Evolutionary conservation across 2,797 vertebrate species (phyloP).

Genomic region (Hippoglossus hippoglossus): DNA sequence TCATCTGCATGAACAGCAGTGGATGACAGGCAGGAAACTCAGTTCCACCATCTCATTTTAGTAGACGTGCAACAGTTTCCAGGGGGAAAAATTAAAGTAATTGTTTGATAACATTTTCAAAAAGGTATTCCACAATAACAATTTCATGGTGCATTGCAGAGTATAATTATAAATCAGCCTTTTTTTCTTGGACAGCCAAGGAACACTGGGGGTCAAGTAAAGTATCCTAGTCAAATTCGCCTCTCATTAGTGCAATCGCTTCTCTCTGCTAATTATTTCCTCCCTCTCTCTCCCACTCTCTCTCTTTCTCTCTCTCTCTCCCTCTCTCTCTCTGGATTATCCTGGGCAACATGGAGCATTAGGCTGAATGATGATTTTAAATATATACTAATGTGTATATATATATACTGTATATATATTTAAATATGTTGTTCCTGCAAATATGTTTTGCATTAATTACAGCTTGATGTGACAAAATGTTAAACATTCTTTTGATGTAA

Average conservation of each 20-base stretch:
- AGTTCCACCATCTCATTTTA: slow-evolving; percentile 76
- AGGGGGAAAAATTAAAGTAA: slow-evolving; percentile 83
- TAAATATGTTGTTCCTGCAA: slow-evolving; percentile 59
- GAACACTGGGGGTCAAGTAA: slow-evolving; percentile 86
- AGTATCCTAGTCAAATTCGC: slow-evolving; percentile 85
- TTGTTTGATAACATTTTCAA: slow-evolving; percentile 89
- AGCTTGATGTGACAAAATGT: slow-evolving; percentile 75
- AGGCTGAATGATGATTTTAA: slow-evolving; percentile 50
- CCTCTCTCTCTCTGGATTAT: slow-evolving; percentile 72
- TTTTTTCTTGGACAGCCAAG: slow-evolving; percentile 78
- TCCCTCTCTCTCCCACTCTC: slow-evolving; percentile 58
- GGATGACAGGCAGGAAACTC: slow-evolving; percentile 76
- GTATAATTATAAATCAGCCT: slow-evolving; percentile 86
- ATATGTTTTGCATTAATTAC: slow-evolving; percentile 78
- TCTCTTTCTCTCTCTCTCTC: slow-evolving; percentile 66
- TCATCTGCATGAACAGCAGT: slow-evolving; percentile 85
- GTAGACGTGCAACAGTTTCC: slow-evolving; percentile 84
- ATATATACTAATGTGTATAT: not conserved
- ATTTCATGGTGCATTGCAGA: slow-evolving; percentile 89
- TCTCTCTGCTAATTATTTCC: slow-evolving; percentile 87
- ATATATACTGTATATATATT: not conserved
- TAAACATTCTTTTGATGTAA: slow-evolving; percentile 81
- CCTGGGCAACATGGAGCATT: slow-evolving; percentile 66
- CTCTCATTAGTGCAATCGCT: slow-evolving; percentile 87
- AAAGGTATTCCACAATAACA: slow-evolving; percentile 89